These are phyloP conservation scores for Ceratoteleas bidentatus DNA, from an alignment of 1,140 invertebrate genomes.

Conservation along the genomic window DNA sequence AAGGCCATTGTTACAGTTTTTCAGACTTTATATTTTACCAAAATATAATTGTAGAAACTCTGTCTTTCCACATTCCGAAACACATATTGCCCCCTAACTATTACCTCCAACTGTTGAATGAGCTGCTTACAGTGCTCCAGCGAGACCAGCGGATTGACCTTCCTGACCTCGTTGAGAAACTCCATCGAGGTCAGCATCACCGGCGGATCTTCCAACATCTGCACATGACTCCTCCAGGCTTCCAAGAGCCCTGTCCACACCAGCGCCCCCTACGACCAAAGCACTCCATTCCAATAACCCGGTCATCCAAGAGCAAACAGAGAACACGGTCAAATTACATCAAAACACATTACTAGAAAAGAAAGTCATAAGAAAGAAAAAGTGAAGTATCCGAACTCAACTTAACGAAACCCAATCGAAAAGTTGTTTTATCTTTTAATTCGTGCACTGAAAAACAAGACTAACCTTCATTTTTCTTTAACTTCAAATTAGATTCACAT, in stretches of 20 bases:
- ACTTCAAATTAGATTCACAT: too few species aligned
- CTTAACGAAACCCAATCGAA: conserved; percentile 1
- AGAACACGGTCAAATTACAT: conserved; percentile 64
- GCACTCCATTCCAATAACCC: conserved; percentile 32
- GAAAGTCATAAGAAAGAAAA: conserved; percentile 37
- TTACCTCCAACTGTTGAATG: conserved; percentile 77
- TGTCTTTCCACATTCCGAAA: too few species aligned
- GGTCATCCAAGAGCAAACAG: conserved; percentile 2
- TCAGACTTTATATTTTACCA: too few species aligned
- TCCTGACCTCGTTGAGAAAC: conserved; percentile 76
- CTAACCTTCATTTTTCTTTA: too few species aligned
- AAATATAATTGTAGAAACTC: too few species aligned
- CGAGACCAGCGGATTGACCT: conserved; percentile 78
- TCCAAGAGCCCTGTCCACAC: conserved; percentile 78
- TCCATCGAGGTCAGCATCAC: conserved; percentile 75
- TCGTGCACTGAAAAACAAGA: not conserved
- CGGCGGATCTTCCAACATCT: conserved; percentile 76
- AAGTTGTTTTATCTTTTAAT: conserved; percentile 10
- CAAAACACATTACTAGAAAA: conserved; percentile 65
- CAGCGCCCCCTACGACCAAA: conserved; percentile 74
- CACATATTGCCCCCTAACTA: too few species aligned
- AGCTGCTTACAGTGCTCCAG: conserved; percentile 78
- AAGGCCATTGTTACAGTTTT: too few species aligned
- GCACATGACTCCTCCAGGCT: conserved; percentile 75
- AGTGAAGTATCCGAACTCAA: conserved; percentile 8